A percentile compares a stretch with the other conserved stretches of the same genome.
Evolutionary conservation across 2,113 vertebrate genomes (phyloP).

Genomic region (Oriolus oriolus): DNA sequence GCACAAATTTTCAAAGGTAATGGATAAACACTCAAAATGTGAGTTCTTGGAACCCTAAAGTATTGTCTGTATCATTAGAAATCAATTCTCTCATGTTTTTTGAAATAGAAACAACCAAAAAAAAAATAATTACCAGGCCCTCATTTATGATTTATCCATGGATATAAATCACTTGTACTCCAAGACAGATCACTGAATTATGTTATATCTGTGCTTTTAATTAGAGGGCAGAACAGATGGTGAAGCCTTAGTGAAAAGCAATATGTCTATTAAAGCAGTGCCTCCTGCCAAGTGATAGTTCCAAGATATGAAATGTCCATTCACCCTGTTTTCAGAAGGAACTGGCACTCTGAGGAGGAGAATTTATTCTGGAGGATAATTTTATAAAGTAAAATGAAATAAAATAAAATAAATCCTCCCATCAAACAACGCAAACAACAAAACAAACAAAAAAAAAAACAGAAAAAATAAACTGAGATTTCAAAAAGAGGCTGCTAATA

Average conservation of each 20-base stretch:
- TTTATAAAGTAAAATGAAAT: too few relatives aligned
- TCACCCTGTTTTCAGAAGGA: neutral
- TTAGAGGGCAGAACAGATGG: constrained; percentile 18
- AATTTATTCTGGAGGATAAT: too few relatives aligned
- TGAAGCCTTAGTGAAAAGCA: neutral
- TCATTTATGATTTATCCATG: too few relatives aligned
- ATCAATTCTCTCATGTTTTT: neutral
- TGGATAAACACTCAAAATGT: neutral
- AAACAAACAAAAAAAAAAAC: too few relatives aligned
- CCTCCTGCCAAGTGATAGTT: neutral
- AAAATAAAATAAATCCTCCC: too few relatives aligned
- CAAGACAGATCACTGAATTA: neutral
- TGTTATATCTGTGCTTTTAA: neutral
- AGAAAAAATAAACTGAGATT: accelerated
- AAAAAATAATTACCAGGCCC: neutral
- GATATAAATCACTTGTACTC: neutral
- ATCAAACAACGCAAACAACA: neutral
- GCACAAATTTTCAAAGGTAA: neutral
- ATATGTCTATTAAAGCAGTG: constrained; percentile 21
- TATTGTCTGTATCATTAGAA: neutral
- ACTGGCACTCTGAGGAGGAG: neutral
- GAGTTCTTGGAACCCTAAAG: neutral
- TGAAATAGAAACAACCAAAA: neutral
- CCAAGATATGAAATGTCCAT: neutral
- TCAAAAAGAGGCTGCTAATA: neutral